Percentiles rank a stretch among this genome's conserved stretches.
These are phyloP conservation scores for Drosophila repleta DNA, from an alignment of 1,140 invertebrate genomes.

Conservation along the genomic window DNA sequence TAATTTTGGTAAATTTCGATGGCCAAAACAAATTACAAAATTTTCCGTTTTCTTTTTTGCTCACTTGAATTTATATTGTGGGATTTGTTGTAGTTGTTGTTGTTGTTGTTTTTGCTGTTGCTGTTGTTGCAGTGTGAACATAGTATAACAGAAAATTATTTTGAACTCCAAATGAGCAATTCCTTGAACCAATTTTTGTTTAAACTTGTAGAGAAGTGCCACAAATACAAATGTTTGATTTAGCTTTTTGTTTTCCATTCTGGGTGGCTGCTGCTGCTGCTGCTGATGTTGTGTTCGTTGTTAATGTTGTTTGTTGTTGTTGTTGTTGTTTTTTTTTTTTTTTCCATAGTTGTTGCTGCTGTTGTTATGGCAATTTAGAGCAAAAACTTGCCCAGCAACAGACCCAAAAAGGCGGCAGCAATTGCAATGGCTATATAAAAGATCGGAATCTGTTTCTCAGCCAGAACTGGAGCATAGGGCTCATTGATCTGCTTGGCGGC, in stretches of 20 bases:
- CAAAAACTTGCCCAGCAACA: constrained; percentile 86
- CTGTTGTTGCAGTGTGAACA: constrained; percentile 8
- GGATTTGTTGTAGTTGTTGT: constrained; percentile 6
- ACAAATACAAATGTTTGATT: constrained; percentile 2
- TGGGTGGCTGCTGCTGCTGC: constrained; percentile 27
- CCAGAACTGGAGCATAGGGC: constrained; percentile 77
- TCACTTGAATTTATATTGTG: constrained; percentile 20
- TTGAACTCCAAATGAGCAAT: constrained; percentile 9
- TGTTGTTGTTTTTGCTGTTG: too few species aligned
- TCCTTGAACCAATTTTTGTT: constrained; percentile 20
- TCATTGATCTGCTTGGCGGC: constrained; percentile 66
- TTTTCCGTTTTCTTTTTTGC: too few species aligned
- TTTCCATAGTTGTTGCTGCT: too few species aligned
- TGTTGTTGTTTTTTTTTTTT: too few species aligned
- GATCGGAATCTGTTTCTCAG: constrained; percentile 84
- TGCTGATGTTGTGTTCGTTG: constrained; percentile 30
- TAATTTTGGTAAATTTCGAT: constrained; percentile 32
- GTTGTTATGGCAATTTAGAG: constrained; percentile 85
- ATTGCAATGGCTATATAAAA: constrained; percentile 85
- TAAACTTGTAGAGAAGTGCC: constrained; percentile 8
- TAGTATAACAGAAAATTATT: constrained; percentile 11
- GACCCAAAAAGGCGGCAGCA: constrained; percentile 85
- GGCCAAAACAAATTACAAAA: constrained; percentile 24
- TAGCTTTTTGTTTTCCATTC: constrained; percentile 14
- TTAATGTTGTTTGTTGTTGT: constrained; percentile 41